Percentiles rank a stretch among this genome's conserved stretches.
phyloP scores from a whole-genome alignment of 2,797 vertebrate species.

The Peromyscus aztecus region DNA sequence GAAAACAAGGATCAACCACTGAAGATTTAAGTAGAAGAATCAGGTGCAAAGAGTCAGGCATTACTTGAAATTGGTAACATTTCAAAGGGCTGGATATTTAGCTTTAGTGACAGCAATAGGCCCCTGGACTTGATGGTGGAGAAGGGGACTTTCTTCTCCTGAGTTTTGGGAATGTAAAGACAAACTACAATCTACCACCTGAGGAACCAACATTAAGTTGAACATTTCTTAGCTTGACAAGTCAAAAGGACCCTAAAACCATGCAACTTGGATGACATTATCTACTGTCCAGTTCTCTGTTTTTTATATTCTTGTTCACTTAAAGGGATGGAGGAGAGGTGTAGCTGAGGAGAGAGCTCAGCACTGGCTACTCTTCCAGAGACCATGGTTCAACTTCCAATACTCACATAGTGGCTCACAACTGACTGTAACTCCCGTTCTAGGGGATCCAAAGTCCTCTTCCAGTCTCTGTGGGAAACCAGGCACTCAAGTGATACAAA shows the following conservation, averaged over 20 bases:
- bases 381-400: background rate
- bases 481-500: background rate
- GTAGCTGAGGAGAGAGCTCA: background rate
- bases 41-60: background rate
- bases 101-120: background rate
- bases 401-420: background rate
- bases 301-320: background rate
- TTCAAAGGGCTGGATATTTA: background rate
- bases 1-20: slow-evolving; percentile 15
- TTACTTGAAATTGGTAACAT: background rate
- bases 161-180: background rate
- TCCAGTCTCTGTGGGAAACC: background rate
- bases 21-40: background rate
- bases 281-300: background rate
- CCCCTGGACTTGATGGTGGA: background rate
- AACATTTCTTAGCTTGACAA: background rate
- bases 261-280: background rate
- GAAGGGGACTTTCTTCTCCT: background rate
- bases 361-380: background rate
- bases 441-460: background rate
- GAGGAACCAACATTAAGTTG: background rate
- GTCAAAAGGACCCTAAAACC: background rate
- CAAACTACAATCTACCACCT: slow-evolving; percentile 24
- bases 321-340: background rate
- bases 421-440: background rate